phyloP scores from a whole-genome alignment of 2,113 vertebrate species.

The Anhinga rufa region DNA sequence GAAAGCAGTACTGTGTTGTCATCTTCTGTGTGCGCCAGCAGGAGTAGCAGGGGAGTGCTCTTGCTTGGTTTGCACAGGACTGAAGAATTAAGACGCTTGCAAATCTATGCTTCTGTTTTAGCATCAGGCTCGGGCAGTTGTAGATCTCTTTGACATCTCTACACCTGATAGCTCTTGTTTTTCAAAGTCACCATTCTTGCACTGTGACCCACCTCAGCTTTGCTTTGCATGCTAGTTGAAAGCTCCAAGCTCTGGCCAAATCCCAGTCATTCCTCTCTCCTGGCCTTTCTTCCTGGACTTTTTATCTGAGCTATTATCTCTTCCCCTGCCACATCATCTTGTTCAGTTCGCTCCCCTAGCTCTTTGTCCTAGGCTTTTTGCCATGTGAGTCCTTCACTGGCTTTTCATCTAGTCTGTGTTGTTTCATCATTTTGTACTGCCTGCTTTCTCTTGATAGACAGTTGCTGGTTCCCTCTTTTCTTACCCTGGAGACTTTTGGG shows the following conservation, averaged over 20 bases:
- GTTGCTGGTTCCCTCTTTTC: background rate
- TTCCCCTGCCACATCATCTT: background rate
- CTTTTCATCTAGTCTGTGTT: background rate
- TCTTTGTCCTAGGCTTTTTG: background rate
- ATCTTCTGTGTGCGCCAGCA: background rate
- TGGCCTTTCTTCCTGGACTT: background rate
- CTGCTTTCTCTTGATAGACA: background rate
- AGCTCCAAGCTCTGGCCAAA: background rate
- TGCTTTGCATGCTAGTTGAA: background rate
- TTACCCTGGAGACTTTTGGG: background rate
- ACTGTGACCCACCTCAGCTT: background rate
- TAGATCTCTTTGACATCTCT: background rate
- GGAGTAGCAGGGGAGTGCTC: background rate
- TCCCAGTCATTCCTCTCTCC: background rate
- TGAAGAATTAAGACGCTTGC: background rate
- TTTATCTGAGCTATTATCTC: background rate
- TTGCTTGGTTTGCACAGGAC: background rate
- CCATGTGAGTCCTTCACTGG: background rate
- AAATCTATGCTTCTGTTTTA: background rate
- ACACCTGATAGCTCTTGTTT: background rate
- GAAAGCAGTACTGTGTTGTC: background rate
- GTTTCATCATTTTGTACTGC: background rate
- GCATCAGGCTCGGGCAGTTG: background rate
- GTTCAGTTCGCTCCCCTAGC: background rate
- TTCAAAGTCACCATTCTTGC: background rate